Evolutionary conservation across 2,888 invertebrate genomes (phyloP), one percentile per base, ranked within the genome.

Genomic region (Epirrita christyi): DNA sequence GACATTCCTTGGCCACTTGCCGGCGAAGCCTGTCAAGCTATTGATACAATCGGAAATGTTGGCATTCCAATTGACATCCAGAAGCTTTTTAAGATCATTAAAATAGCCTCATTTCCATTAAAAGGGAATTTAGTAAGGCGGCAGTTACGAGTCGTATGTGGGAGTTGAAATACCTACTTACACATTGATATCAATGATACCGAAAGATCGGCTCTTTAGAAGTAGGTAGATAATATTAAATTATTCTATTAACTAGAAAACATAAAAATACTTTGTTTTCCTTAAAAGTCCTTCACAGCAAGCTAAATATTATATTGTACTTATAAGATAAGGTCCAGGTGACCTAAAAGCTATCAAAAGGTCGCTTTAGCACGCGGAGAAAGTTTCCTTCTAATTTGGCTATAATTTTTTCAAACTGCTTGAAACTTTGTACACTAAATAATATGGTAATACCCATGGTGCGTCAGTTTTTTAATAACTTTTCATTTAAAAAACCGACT

Each of bases 21-120:
- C 71, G 21, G 21, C 4, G 73, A 63, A 27, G 66, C 66, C 77
- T 76, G 81, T 82, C 83, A 80, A 68, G 68, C 61, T 29, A 68
- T 45, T 66, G 83, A 85, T 84, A 80, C 67, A 66, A 86, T 85
- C 86, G 68, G 68, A 67, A 71, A 68, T 70, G 73, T 72, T 74
- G 78, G 74, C 72, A 80, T 81, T 75, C 72, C 65, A 73, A 69
- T 68, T 66, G 59, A 67, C 59, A 59, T 57, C 49, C 61, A 66
- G 66, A 66, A 68, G 63, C 67, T 41, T 61, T 61, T 43, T 59
- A 54, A 42, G 60, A 65, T 51, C 55, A 56, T 63, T 68, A 68
- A 57, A 70, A 59, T 61, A 55, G 51, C 61, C 60, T 68, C 50
- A 61, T 64, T 63, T 54, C 13, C 38, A 40, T 49, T 36, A 44